Evolutionary conservation across 2,113 vertebrate species (phyloP).

Genomic region (Aix galericulata): DNA sequence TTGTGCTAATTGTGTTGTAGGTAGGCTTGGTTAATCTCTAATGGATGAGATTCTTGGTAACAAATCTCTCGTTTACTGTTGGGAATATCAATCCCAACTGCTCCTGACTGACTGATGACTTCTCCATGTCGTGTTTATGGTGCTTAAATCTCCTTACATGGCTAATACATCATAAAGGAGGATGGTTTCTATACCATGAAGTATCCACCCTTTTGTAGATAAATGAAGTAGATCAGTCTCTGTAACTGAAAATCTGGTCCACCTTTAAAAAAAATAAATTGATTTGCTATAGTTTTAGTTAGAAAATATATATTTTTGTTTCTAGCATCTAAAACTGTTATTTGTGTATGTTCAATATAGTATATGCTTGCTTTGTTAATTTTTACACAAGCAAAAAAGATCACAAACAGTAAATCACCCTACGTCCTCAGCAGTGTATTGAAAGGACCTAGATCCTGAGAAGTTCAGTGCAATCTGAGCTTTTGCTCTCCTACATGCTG

Average conservation of each 20-base stretch:
- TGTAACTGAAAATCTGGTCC: background rate
- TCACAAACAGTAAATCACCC: background rate
- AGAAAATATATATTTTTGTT: background rate
- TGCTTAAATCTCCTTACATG: background rate
- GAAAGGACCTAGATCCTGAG: background rate
- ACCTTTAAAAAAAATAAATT: background rate
- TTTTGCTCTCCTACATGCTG: background rate
- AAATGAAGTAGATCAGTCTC: background rate
- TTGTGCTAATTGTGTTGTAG: background rate
- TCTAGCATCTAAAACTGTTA: background rate
- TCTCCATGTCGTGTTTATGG: background rate
- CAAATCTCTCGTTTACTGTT: background rate
- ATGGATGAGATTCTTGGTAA: background rate
- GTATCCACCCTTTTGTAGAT: background rate
- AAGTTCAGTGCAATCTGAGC: background rate
- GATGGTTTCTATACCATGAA: background rate
- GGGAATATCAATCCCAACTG: background rate
- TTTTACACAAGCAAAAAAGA: background rate
- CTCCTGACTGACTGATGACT: background rate
- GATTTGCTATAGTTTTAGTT: background rate
- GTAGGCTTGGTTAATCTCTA: background rate
- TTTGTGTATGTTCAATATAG: background rate
- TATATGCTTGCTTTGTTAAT: background rate
- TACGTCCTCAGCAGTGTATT: background rate
- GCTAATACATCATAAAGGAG: background rate